Evolutionary conservation across 2,888 invertebrate genomes (phyloP).

Genomic region (Aplocera efformata): DNA sequence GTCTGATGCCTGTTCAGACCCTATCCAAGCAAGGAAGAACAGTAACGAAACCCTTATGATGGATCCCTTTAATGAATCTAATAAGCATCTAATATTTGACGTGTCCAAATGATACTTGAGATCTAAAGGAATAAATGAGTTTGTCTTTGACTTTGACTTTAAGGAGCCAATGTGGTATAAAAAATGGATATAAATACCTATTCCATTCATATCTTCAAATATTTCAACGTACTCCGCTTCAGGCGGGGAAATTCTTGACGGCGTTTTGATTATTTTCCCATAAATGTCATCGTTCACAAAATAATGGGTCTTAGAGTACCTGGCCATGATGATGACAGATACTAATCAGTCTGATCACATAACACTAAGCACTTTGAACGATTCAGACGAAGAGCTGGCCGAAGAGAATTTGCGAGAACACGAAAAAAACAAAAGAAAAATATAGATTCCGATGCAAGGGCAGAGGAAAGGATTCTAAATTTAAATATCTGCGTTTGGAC

Average conservation of each 20-base stretch:
- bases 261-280: conserved; percentile 65
- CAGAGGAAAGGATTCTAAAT: conserved; percentile 68
- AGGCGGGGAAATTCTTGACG: conserved; percentile 29
- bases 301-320: conserved; percentile 62
- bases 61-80: too few relatives aligned
- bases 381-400: conserved; percentile 53
- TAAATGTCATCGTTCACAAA: conserved; percentile 73
- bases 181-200: conserved; percentile 2
- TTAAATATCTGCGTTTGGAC: conserved; percentile 65
- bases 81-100: too few relatives aligned
- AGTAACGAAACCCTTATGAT: too few relatives aligned
- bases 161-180: too few relatives aligned
- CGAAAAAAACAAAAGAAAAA: conserved; percentile 42
- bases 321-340: conserved; percentile 26
- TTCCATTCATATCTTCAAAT: conserved; percentile 14
- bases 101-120: too few relatives aligned
- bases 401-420: conserved; percentile 46
- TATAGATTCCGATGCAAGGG: conserved; percentile 50
- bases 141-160: too few relatives aligned
- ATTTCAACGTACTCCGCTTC: conserved; percentile 52
- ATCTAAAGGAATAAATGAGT: too few relatives aligned
- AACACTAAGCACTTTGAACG: conserved; percentile 35
- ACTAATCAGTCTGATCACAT: conserved; percentile 21
- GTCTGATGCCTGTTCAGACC: too few relatives aligned
- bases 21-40: too few relatives aligned